phyloP scores from a whole-genome alignment of 2,113 vertebrate species.

The Ictalurus furcatus region DNA sequence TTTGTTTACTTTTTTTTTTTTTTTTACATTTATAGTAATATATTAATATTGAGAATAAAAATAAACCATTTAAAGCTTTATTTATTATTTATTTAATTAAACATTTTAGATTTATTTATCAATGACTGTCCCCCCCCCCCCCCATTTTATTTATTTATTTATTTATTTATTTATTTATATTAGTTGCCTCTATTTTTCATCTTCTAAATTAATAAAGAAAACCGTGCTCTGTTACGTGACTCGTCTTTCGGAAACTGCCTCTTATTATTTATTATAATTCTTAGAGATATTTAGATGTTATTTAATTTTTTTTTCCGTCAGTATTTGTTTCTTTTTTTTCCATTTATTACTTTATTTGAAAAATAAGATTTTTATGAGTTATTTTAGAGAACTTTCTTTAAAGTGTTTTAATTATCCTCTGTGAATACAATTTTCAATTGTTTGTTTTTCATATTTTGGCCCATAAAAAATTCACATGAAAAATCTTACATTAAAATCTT shows the following conservation, averaged over 20 bases:
- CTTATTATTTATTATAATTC: not conserved
- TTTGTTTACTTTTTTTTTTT: too few relatives aligned
- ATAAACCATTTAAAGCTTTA: too few relatives aligned
- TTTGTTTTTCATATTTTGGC: not conserved
- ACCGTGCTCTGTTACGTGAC: not conserved
- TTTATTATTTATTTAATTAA: too few relatives aligned
- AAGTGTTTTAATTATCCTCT: not conserved
- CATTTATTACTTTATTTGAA: not conserved
- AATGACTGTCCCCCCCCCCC: too few relatives aligned
- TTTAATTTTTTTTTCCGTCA: too few relatives aligned
- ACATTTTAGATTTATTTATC: too few relatives aligned
- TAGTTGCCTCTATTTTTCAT: not conserved
- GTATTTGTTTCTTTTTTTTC: too few relatives aligned
- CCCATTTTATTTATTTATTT: not conserved
- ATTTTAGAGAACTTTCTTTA: not conserved
- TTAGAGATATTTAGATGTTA: not conserved
- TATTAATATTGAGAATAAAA: too few relatives aligned
- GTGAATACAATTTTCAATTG: not conserved
- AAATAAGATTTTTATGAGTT: too few relatives aligned
- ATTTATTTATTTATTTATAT: not conserved
- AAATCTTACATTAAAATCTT: not conserved
- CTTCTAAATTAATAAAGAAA: not conserved
- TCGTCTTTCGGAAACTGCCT: not conserved
- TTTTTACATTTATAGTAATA: too few relatives aligned
- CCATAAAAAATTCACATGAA: not conserved